These are phyloP conservation scores for Orthonevra nobilis DNA, from an alignment of 2,888 invertebrate species.

Conservation along the genomic window DNA sequence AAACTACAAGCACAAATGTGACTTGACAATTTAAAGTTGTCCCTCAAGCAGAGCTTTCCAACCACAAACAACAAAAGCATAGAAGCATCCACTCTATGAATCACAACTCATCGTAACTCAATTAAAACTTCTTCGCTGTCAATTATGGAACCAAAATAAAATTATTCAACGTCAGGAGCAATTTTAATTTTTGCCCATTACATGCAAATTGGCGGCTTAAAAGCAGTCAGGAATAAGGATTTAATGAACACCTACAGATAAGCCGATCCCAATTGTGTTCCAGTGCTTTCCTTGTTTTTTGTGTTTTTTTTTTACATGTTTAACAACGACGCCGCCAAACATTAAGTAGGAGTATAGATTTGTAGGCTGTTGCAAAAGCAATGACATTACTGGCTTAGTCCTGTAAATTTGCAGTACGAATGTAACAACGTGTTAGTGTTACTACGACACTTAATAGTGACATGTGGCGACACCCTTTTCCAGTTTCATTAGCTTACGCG, in stretches of 20 bases:
- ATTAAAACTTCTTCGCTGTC: slow-evolving; percentile 37
- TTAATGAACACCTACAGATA: slow-evolving; percentile 35
- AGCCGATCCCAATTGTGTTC: too few species aligned
- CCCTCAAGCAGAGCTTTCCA: too few species aligned
- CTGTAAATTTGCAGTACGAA: slow-evolving; percentile 23
- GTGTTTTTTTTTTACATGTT: too few species aligned
- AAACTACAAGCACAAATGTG: too few species aligned
- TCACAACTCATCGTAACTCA: slow-evolving; percentile 8
- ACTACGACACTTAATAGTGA: background rate
- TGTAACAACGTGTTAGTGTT: slow-evolving; percentile 42
- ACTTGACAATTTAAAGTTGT: too few species aligned
- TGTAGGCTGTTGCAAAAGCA: slow-evolving; percentile 26
- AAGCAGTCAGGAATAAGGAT: slow-evolving; percentile 29
- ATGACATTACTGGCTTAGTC: slow-evolving; percentile 10
- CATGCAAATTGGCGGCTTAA: slow-evolving; percentile 16
- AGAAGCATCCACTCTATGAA: background rate
- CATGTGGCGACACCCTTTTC: slow-evolving; percentile 40
- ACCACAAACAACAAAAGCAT: too few species aligned
- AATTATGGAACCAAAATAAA: slow-evolving; percentile 18
- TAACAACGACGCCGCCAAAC: too few species aligned
- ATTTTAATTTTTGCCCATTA: slow-evolving; percentile 34
- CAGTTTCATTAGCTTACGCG: slow-evolving; percentile 30
- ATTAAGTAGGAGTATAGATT: background rate
- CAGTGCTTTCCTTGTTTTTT: too few species aligned
- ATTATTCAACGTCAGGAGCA: slow-evolving; percentile 15